Evolutionary conservation across 2,113 vertebrate species (phyloP).

Genomic region (Drymodes brunneopygia): DNA sequence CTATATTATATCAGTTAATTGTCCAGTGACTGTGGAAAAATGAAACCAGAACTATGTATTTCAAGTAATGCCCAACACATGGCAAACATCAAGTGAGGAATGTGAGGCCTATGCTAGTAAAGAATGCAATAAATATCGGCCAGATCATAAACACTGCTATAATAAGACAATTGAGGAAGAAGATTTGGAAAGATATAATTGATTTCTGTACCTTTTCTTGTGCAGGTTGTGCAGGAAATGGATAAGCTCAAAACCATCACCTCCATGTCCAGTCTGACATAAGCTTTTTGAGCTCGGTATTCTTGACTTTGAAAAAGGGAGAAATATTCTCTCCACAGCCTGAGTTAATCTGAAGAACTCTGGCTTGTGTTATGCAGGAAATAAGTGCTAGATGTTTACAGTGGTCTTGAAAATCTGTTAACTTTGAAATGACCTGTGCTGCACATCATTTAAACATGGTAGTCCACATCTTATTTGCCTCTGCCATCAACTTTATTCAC

Average conservation of each 20-base stretch:
- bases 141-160: constrained; percentile 65
- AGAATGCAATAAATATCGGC: constrained; percentile 67
- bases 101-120: constrained; percentile 42
- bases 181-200: constrained; percentile 51
- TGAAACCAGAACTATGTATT: constrained; percentile 56
- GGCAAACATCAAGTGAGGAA: constrained; percentile 68
- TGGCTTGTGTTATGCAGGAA: constrained; percentile 29
- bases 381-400: neutral
- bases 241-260: neutral
- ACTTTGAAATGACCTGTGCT: neutral
- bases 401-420: neutral
- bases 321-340: neutral
- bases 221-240: constrained; percentile 1
- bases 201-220: constrained; percentile 29
- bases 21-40: constrained; percentile 13
- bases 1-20: constrained; percentile 33
- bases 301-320: constrained; percentile 1
- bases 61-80: constrained; percentile 67
- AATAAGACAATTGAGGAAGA: constrained; percentile 51
- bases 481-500: neutral
- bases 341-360: neutral
- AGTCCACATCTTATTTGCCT: neutral
- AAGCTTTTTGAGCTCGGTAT: neutral
- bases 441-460: neutral
- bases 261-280: neutral